Conservation (phyloP, 64 coral and sea anemone species). For the Montipora capricornis region DNA sequence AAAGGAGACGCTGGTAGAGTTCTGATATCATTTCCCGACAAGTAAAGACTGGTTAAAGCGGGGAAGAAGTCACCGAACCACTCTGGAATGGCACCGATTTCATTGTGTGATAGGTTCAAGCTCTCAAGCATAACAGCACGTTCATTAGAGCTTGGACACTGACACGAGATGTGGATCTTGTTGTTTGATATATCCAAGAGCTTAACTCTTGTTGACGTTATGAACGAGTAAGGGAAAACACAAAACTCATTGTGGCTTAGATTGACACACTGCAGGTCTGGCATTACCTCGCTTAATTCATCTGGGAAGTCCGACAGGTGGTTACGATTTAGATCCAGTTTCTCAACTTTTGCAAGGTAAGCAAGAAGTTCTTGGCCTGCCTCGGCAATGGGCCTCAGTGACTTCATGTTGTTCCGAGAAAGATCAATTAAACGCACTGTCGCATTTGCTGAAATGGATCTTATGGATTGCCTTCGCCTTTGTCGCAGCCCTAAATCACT, state of each 20-base stretch:
- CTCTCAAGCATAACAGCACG: conserved; percentile 62
- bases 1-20: conserved; percentile 48
- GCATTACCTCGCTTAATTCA: conserved; percentile 81
- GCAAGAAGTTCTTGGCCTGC: conserved; percentile 39
- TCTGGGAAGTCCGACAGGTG: conserved; percentile 68
- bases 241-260: conserved; percentile 83
- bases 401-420: conserved; percentile 80
- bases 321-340: conserved; percentile 91
- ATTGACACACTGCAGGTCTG: conserved; percentile 65
- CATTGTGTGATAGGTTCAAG: conserved; percentile 76
- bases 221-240: conserved; percentile 66
- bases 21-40: conserved; percentile 74
- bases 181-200: conserved; percentile 80
- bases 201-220: conserved; percentile 37
- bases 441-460: conserved; percentile 41
- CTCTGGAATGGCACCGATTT: conserved; percentile 62
- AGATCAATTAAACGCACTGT: conserved; percentile 83
- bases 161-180: conserved; percentile 31
- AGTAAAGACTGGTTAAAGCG: conserved; percentile 59
- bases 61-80: conserved; percentile 78
- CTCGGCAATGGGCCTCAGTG: conserved; percentile 62
- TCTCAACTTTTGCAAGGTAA: conserved; percentile 76
- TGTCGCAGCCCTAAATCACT: background rate
- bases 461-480: conserved; percentile 47
- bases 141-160: background rate